Base-by-base conservation (phyloP, 2,797 vertebrate species). In the Hoplostethus atlanticus region DNA sequence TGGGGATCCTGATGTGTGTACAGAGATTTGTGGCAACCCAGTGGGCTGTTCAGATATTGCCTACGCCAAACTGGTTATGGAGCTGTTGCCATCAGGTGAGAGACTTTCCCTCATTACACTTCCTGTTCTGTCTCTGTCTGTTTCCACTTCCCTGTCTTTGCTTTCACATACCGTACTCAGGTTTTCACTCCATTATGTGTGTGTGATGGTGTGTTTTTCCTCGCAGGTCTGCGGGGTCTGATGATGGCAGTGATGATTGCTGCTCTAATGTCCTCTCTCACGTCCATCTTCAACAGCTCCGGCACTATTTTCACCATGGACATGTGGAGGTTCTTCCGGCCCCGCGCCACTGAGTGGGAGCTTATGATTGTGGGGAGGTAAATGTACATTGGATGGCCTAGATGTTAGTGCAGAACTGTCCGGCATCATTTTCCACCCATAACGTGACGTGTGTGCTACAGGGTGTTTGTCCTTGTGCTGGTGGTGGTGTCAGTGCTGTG, bases 181-280 rank as follows among this genome's bases (percentile, higher is more conserved):
- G 21, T 30, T 30, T 71, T 44, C 11, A 40, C 47, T 8, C 11
- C 30, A 13, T 11, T 66, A 89, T 95, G 70, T 84, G 94, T 31
- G 91, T 65, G 21, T 50, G 1, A 61, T 21, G 36, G 0, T 64
- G 25, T 68, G 15, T 28, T 7, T 58, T 40, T 42, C 54, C 61
- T 71, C 30, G 17, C 84, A 99, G 98, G 98, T n/a, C 94, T 99
- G 77, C 92, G 98, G 25, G 98, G 98, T 74, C 94, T 99, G 80
- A 99, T 99, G 98, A 99, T 98, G 96, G 96, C 98, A 0, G 98
- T 99, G 85, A 98, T 99, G 98, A 95, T 99, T 0, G 98, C 98
- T 4, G 98, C 98, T 11, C 96, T 99, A 82, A 98, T 99, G 97
- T 99, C 98, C 56, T 99, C 98, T 51, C 93, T 99, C 91, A 99